Conservation (phyloP, 2,113 vertebrate species). For the Pedetes capensis region DNA sequence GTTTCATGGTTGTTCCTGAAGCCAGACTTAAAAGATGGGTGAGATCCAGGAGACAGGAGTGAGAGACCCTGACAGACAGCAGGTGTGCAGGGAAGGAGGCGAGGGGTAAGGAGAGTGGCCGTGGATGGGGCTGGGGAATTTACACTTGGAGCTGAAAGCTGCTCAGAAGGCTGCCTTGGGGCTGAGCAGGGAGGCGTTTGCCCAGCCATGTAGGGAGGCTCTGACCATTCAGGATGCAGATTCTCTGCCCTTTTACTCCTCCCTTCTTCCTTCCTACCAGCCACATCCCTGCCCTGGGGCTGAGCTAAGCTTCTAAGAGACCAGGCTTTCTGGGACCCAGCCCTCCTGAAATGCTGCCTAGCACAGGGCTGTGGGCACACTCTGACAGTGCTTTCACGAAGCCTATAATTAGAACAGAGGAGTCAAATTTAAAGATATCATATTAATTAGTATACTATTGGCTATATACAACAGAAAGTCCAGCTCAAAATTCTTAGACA, state of each 20-base stretch:
- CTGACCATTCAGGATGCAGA: background rate
- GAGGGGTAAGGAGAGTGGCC: background rate
- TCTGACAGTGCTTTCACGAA: background rate
- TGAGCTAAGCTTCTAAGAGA: background rate
- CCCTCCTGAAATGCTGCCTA: background rate
- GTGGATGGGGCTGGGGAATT: background rate
- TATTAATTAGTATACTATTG: background rate
- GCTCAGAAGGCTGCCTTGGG: background rate
- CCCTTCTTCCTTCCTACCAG: background rate
- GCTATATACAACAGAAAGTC: background rate
- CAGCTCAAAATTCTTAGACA: constrained; percentile 9
- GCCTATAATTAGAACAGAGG: background rate
- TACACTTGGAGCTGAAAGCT: background rate
- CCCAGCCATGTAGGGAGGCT: background rate
- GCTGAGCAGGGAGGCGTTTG: background rate
- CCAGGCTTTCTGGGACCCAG: background rate
- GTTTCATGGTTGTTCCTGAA: background rate
- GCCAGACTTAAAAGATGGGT: background rate
- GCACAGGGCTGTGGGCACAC: background rate
- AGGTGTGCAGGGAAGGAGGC: no score
- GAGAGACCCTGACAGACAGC: fast-evolving
- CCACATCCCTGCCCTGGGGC: background rate
- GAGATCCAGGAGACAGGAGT: background rate
- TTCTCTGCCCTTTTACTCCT: background rate
- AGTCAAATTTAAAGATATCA: background rate